Evolutionary conservation across 1,140 invertebrate species (phyloP).

Genomic region (Monochamus saltuarius): DNA sequence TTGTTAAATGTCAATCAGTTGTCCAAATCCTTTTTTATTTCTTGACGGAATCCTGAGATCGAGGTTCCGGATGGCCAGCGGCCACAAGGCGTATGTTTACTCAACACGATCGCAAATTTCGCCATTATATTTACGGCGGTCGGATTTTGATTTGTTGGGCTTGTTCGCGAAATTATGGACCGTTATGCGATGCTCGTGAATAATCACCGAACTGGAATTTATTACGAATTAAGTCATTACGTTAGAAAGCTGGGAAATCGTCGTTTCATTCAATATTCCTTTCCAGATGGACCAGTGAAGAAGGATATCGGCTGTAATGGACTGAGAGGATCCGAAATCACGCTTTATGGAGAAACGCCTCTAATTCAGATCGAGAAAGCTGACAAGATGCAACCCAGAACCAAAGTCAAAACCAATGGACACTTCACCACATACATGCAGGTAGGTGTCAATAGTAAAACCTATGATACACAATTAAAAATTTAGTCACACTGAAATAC

Average conservation of each 20-base stretch:
- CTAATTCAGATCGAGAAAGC: conserved; percentile 34
- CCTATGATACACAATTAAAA: too few relatives aligned
- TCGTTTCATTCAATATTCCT: background rate
- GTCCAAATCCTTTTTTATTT: too few relatives aligned
- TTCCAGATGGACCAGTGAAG: conserved; percentile 29
- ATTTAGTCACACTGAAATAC: too few relatives aligned
- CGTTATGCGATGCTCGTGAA: conserved; percentile 9
- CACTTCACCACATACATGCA: conserved; percentile 63
- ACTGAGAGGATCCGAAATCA: conserved; percentile 50
- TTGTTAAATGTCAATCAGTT: too few relatives aligned
- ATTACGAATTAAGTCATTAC: conserved; percentile 12
- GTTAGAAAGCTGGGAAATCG: background rate
- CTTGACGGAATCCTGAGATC: too few relatives aligned
- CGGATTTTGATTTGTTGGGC: conserved; percentile 14
- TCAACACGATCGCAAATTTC: conserved; percentile 11
- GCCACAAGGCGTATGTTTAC: conserved; percentile 13
- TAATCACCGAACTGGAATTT: background rate
- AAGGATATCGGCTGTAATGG: conserved; percentile 25
- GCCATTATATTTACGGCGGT: conserved; percentile 19
- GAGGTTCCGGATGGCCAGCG: background rate
- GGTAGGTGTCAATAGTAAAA: conserved; percentile 41
- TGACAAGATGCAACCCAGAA: conserved; percentile 47
- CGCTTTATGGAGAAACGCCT: conserved; percentile 48
- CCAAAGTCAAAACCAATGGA: conserved; percentile 65
- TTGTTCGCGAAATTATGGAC: conserved; percentile 12